Base-by-base conservation (phyloP, 2,888 invertebrate species). In the Pachliopta kotzebuea region DNA sequence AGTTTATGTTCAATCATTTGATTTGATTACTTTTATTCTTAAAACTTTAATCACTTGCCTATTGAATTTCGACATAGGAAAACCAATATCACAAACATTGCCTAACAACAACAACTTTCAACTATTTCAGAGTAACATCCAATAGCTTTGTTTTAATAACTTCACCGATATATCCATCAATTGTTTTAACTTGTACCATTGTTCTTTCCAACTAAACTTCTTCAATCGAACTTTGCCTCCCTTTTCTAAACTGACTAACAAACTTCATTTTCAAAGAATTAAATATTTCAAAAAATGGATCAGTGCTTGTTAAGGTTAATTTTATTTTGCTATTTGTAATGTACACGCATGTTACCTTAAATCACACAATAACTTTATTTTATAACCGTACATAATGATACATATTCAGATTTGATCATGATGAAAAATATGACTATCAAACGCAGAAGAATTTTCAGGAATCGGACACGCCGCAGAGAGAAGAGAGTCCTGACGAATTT, bases 401-500 rank as follows among this genome's bases (percentile, higher is more conserved):
- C 8, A 9, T 31, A 31, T 31, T 31, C 2, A 31, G 9, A 7
- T 11, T 11, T 31, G 9, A 31, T 31, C 31, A 31, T 31, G 14
- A 37, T 14, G 4, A 31, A 8, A 31, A 6, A 6, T 31, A 9
- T 31, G 26, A 26, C 26, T 4, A 26, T 26, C 3, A 26, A 31
- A 37, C n/a, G n/a, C 31, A 37, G 18, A 52, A 14, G 11, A 21
- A 8, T 52, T 52, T 52, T 0, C 72, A 90, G 88, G 90, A 90
- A 74, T 91, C 88, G 0, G 90, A 90, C 63, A 88, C 85, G 0
- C 85, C 83, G 23, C 88, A 88, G 67, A 81, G 90, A 56, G 90
- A 89, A 18, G 90, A 89, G 67, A 90, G 90, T 67, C 84, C 87
- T 0, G 90, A 90, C 45, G 89, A 89, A 37, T 86, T 74, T 67